Conservation (phyloP, 2,797 vertebrate genomes). For the Cuniculus paca region DNA sequence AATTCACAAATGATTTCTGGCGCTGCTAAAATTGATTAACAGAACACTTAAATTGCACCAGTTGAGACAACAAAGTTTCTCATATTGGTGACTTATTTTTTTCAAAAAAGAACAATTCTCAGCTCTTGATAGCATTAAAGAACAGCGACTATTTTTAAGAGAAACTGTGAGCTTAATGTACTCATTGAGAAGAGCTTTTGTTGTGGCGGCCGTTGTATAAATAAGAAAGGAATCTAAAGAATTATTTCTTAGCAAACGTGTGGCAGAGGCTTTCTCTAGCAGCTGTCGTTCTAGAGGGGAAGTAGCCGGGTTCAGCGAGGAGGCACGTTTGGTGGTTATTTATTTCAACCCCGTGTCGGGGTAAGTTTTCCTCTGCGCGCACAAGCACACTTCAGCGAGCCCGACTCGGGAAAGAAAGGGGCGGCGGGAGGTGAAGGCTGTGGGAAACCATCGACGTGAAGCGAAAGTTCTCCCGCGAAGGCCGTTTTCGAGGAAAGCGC, state of each 20-base stretch:
- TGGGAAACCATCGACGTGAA: slow-evolving; percentile 38
- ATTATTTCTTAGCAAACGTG: slow-evolving; percentile 70
- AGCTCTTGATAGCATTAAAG: neutral
- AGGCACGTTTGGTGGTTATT: slow-evolving; percentile 49
- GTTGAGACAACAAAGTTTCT: slow-evolving; percentile 59
- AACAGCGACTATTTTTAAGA: slow-evolving; percentile 21
- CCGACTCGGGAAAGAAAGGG: neutral
- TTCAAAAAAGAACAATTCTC: neutral
- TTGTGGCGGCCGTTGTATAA: slow-evolving; percentile 70
- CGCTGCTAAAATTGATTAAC: neutral
- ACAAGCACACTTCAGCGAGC: slow-evolving; percentile 24
- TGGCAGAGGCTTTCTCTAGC: slow-evolving; percentile 67
- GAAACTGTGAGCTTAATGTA: slow-evolving; percentile 64
- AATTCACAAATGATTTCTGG: neutral
- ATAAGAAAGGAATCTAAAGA: slow-evolving; percentile 79
- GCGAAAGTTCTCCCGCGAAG: slow-evolving; percentile 65
- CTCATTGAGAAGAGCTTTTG: slow-evolving; percentile 56
- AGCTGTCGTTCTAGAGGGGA: slow-evolving; percentile 70
- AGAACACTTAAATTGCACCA: neutral
- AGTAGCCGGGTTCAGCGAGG: slow-evolving; percentile 24
- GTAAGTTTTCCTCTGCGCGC: neutral
- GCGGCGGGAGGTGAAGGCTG: neutral
- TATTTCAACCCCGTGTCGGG: slow-evolving; percentile 44
- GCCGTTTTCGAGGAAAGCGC: slow-evolving; percentile 77
- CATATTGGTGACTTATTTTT: neutral